Evolutionary conservation across 2,888 invertebrate species (phyloP).

Genomic region (Amblyteles armatorius): DNA sequence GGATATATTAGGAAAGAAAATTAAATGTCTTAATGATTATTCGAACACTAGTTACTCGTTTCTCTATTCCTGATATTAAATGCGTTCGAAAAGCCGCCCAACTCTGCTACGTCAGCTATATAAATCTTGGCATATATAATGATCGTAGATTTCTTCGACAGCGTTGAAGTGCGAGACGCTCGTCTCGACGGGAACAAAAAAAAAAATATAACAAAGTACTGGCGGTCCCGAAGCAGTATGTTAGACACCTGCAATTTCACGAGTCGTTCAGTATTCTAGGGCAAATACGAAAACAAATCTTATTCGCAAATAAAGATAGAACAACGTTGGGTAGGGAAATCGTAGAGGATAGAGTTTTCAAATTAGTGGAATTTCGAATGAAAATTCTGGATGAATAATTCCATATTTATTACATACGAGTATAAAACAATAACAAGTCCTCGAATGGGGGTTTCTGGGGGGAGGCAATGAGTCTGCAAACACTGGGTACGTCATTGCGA

Average conservation of each 20-base stretch:
- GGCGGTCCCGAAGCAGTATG: constrained; percentile 37
- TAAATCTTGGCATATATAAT: constrained; percentile 55
- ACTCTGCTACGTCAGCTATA: not conserved
- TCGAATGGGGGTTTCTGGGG: constrained; percentile 41
- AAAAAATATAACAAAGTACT: constrained; percentile 55
- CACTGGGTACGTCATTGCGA: constrained; percentile 54
- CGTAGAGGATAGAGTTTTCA: constrained; percentile 37
- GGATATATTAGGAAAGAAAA: constrained; percentile 13
- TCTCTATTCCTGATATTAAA: not conserved
- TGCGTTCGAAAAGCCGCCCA: not conserved
- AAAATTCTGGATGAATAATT: constrained; percentile 52
- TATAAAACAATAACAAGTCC: constrained; percentile 68
- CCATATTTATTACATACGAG: constrained; percentile 66
- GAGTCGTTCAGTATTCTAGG: constrained; percentile 21
- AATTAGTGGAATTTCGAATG: constrained; percentile 46
- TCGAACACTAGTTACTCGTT: not conserved
- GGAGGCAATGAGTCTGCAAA: constrained; percentile 42
- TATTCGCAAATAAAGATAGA: constrained; percentile 15
- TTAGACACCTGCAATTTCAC: constrained; percentile 59
- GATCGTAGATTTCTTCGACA: constrained; percentile 66
- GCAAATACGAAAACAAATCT: not conserved
- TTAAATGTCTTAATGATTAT: not conserved
- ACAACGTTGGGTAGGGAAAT: constrained; percentile 18
- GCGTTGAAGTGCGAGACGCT: constrained; percentile 69
- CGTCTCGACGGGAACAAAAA: constrained; percentile 60